Conservation (phyloP, 2,113 vertebrate species). For the Origma solitaria region DNA sequence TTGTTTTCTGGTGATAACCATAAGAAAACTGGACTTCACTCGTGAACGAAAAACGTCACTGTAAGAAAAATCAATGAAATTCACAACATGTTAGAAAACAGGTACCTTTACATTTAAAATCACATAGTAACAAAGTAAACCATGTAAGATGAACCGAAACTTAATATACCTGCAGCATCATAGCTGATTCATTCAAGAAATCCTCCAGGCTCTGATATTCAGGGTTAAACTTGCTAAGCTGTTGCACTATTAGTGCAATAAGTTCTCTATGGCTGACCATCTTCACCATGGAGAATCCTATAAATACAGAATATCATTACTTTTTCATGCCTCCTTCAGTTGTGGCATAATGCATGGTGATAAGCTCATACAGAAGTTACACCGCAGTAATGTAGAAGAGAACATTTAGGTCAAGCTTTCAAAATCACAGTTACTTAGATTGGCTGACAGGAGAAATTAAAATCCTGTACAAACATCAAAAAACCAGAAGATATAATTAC, state of each 20-base stretch:
- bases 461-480: not conserved
- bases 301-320: conserved; percentile 31
- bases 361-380: not conserved
- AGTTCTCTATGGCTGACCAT: conserved; percentile 78
- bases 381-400: not conserved
- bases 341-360: not conserved
- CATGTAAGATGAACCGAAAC: not conserved
- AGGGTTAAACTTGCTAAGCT: conserved; percentile 76
- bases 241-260: conserved; percentile 67
- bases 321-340: not conserved
- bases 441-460: not conserved
- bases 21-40: not conserved
- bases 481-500: not conserved
- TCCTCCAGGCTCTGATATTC: conserved; percentile 74
- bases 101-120: not conserved
- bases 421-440: not conserved
- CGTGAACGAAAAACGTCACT: not conserved
- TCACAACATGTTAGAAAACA: not conserved
- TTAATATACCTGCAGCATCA: conserved; percentile 75
- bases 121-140: not conserved
- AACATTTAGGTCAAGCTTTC: conserved; percentile 42
- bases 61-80: not conserved
- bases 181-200: conserved; percentile 71
- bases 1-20: not conserved
- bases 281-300: conserved; percentile 50